Base-by-base conservation (phyloP, 2,797 vertebrate species). In the Babyrousa celebensis region DNA sequence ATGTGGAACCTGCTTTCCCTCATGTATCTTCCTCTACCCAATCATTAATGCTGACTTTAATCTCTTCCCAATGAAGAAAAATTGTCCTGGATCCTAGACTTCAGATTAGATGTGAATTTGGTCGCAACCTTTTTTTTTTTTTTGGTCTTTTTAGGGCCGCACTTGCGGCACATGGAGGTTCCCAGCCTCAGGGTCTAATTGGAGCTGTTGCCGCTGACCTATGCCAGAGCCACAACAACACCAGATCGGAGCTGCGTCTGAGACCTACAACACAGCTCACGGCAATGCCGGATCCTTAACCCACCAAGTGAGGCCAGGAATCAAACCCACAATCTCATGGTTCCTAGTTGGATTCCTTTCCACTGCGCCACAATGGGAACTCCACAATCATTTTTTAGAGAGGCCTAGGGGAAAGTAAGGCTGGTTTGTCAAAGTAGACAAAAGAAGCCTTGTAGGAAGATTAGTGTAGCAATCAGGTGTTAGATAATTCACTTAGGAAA, bases 401-500 rank as follows among this genome's bases (percentile, higher is more conserved):
- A 63, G 40, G 1, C 14, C 29, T 60, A 29, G 27, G 85, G 43
- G 70, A 84, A 85, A 72, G 32, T 25, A 29, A 16, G 52, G 2
- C 52, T 85, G 40, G 1, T 36, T 94, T 92, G 58, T 80, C 48
- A 95, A 89, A 85, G 21, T 4, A 89, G 85, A 89, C 8, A 21
- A 91, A 89, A 91, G 14, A 27, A 78, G 21, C n/a, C 78, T 94
- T 40, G n/a, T 70, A 79, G 65, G 21, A 88, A 82, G 36, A 63
- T 85, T 78, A 52, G 15, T 63, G 68, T 48, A 70, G 5, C 6
- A 12, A 14, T 74, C 14, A 18, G 63, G 18, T 91, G 62, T 85
- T 83, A 83, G n/a, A 68, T 74, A 71, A 93, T 82, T 75, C 84
- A 79, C 56, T 77, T 92, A 83, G 36, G 74, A 77, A 62, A 85